A percentile compares a stretch with the other conserved stretches of the same genome.
phyloP scores from a whole-genome alignment of 2,888 invertebrate genomes.

The Tanytarsus gracilentus region DNA sequence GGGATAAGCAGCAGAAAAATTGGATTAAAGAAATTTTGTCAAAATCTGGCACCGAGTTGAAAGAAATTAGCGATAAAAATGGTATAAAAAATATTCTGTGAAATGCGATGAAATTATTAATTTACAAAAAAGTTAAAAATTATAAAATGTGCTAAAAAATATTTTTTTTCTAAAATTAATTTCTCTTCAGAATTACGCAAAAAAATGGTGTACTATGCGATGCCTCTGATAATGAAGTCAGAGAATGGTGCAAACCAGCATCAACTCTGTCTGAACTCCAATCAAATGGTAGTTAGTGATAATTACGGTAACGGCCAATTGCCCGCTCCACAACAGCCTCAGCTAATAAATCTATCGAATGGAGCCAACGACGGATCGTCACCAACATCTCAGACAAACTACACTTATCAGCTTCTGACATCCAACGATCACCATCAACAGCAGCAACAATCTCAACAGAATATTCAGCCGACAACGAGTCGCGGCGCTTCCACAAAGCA shows the following conservation, averaged over 20 bases:
- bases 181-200: slow-evolving; percentile 16
- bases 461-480: slow-evolving; percentile 16
- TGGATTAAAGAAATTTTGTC: slow-evolving; percentile 47
- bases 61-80: slow-evolving; percentile 38
- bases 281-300: slow-evolving; percentile 16
- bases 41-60: slow-evolving; percentile 42
- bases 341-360: slow-evolving; percentile 25
- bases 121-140: background rate
- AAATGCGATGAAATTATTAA: no score
- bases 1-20: slow-evolving; percentile 42
- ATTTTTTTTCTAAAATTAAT: background rate
- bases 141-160: slow-evolving; percentile 3
- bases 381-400: slow-evolving; percentile 16
- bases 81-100: slow-evolving; percentile 31
- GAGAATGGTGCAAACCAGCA: slow-evolving; percentile 39
- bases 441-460: slow-evolving; percentile 31
- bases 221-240: slow-evolving; percentile 41
- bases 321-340: slow-evolving; percentile 32
- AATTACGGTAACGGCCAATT: slow-evolving; percentile 10
- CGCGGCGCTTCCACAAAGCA: background rate
- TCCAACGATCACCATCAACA: slow-evolving; percentile 26
- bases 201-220: slow-evolving; percentile 43
- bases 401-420: slow-evolving; percentile 25
- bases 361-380: slow-evolving; percentile 12
- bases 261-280: slow-evolving; percentile 36